Evolutionary conservation across 30 jellyfish, hydroid and myxozoan species (phyloP).

Genomic region (Haliclystus octoradiatus): DNA sequence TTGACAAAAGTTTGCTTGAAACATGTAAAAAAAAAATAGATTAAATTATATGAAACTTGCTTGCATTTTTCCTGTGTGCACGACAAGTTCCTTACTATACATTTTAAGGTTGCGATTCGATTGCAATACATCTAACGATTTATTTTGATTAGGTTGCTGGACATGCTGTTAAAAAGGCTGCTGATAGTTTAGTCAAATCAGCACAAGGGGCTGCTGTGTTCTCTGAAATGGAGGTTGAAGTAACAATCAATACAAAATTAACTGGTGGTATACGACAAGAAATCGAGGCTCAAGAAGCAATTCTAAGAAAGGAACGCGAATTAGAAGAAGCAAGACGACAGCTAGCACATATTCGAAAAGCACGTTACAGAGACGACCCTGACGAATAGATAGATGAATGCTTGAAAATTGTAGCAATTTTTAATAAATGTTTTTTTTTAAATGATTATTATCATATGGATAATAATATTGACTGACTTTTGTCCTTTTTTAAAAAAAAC

Average conservation of each 20-base stretch:
- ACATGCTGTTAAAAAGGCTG: constrained; percentile 90
- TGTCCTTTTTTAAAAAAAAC: too few relatives aligned
- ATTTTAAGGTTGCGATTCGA: too few relatives aligned
- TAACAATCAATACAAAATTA: constrained; percentile 57
- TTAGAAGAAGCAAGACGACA: constrained; percentile 82
- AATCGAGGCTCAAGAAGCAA: constrained; percentile 93
- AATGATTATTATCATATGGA: too few relatives aligned
- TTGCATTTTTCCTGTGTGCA: too few relatives aligned
- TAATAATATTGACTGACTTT: too few relatives aligned
- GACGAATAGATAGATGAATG: constrained; percentile 9
- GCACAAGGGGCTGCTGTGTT: constrained; percentile 97
- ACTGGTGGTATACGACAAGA: constrained; percentile 91
- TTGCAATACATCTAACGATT: not conserved
- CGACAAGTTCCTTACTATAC: too few relatives aligned
- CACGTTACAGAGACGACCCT: constrained; percentile 79
- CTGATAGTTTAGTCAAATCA: constrained; percentile 91
- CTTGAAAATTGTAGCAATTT: too few relatives aligned
- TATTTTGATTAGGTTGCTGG: constrained; percentile 83
- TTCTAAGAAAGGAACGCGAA: constrained; percentile 77
- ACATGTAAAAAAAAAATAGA: too few relatives aligned
- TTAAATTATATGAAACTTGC: too few relatives aligned
- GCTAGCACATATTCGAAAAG: constrained; percentile 72
- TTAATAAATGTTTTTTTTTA: too few relatives aligned
- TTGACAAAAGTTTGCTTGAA: too few relatives aligned
- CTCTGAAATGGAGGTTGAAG: constrained; percentile 82